These are phyloP conservation scores for Aleadryas rufinucha DNA, from an alignment of 2,113 vertebrate genomes.

Conservation along the genomic window DNA sequence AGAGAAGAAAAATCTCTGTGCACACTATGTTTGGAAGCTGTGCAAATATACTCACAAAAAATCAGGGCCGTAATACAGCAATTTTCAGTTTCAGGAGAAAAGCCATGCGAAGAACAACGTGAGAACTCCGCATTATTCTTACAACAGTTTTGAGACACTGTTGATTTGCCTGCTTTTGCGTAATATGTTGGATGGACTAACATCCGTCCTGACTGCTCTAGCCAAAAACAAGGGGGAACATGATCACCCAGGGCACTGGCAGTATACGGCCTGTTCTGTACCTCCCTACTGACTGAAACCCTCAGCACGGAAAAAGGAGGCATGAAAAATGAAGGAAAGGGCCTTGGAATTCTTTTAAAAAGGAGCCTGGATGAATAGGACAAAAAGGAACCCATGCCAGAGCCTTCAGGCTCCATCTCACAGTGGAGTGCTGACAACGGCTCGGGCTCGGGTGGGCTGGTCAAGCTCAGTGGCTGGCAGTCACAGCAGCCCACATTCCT, in stretches of 20 bases:
- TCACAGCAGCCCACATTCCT: background rate
- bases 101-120: background rate
- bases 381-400: background rate
- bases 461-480: too few species aligned
- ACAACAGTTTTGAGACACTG: background rate
- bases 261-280: background rate
- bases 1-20: background rate
- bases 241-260: background rate
- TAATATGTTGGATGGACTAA: background rate
- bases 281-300: background rate
- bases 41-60: background rate
- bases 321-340: background rate
- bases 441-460: background rate
- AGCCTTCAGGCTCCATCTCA: background rate
- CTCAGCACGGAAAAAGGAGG: background rate
- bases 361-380: background rate
- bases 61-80: background rate
- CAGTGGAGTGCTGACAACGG: background rate
- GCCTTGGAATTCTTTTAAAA: background rate
- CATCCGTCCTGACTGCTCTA: background rate
- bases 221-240: background rate
- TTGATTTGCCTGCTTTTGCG: background rate
- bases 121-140: background rate
- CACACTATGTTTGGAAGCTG: background rate
- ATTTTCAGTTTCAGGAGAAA: background rate